Conservation (phyloP, 2,797 vertebrate genomes). For the Ptychadena robeensis region DNA sequence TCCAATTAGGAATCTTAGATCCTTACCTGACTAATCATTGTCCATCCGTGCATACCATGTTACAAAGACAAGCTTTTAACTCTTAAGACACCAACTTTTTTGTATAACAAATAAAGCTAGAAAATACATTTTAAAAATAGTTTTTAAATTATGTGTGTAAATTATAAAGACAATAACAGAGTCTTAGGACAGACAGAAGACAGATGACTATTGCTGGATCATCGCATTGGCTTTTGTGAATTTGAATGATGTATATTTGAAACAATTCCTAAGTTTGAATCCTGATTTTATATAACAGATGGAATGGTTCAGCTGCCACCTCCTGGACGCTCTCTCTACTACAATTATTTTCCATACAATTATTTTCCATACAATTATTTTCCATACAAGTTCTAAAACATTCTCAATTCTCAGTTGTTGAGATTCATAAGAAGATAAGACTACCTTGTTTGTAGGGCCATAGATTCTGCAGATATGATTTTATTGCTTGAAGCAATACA, state of each 20-base stretch:
- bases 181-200: background rate
- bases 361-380: background rate
- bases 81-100: constrained; percentile 1
- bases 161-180: background rate
- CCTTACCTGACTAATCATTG: constrained; percentile 52
- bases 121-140: background rate
- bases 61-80: constrained; percentile 41
- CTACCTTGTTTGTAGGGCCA: background rate
- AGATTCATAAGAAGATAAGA: background rate
- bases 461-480: too few species aligned
- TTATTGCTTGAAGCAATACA: background rate
- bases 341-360: constrained; percentile 5
- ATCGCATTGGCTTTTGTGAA: background rate
- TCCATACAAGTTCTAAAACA: background rate
- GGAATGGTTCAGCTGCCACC: constrained; percentile 48
- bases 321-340: constrained; percentile 23
- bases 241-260: background rate
- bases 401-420: background rate
- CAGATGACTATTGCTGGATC: constrained; percentile 18
- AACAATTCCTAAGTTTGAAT: background rate
- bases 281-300: background rate
- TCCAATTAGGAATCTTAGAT: constrained; percentile 37
- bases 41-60: constrained; percentile 11
- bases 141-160: background rate
- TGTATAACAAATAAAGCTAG: background rate